Evolutionary conservation across 1,140 invertebrate species (phyloP), one percentile per base, ranked within the genome.

Genomic region (Scaptodrosophila lebanonensis): DNA sequence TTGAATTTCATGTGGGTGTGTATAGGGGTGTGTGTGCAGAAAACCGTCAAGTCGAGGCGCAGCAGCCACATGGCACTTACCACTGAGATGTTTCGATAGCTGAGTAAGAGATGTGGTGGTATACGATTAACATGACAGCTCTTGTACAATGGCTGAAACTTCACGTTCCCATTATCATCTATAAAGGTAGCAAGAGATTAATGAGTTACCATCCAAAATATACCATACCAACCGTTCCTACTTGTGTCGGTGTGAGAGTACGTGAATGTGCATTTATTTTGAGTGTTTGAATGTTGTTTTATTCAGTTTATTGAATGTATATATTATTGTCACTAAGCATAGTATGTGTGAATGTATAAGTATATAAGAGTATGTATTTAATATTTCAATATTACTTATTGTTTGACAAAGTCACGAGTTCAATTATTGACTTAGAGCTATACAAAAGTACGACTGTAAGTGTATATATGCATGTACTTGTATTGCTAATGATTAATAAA

Each of bases 91-190:
- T 90, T 90, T 52, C 88, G 85, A 73, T 90, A 90, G 60, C 89
- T 89, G 42, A 90, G 86, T 48, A 90, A 64, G 45, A 90, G 68
- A 69, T 90, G 88, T 13, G 87, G 82, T 42, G 88, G 89, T 66
- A 90, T 88, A 66, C 88, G 86, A 65, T 91, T 89, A 42, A 91
- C 86, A 66, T 88, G 87, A 65, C 90, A 91, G 71, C 88, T 89
- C 44, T 90, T 89, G 57, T 91, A 89, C 59, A 91, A 87, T 12
- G 90, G 90, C 67, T 90, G 90, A 77, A 90, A 91, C 63, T 86
- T 87, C 48, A 87, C 72, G 61, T 86, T 76, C 36, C 86, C 85
- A 53, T 84, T 72, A 59, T 86, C 84, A 68, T 87, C 86, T 87
- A 43, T 7, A 73, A 25, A 47, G 22, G 30, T 42, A 39, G 48